phyloP scores from a whole-genome alignment of 2,888 invertebrate genomes.

The Cataglyphis cursor region DNA sequence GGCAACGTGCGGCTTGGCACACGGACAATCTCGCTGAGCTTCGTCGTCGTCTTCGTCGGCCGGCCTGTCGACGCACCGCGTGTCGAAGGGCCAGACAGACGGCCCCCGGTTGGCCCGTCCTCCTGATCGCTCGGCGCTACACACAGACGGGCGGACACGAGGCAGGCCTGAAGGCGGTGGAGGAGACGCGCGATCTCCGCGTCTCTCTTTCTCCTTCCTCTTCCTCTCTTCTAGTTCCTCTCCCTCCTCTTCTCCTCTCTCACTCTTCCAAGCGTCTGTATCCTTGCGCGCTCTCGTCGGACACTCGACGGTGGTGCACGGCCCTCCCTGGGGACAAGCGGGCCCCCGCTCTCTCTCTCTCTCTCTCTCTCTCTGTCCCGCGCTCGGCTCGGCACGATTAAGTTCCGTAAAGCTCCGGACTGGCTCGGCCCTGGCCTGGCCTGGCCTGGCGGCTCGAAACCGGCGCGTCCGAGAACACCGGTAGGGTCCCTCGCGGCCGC shows the following conservation, averaged over 20 bases:
- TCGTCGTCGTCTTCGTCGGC: slow-evolving; percentile 55
- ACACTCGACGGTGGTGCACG: slow-evolving; percentile 41
- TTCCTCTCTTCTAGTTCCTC: slow-evolving; percentile 27
- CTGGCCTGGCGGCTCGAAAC: slow-evolving; percentile 36
- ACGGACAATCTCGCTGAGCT: slow-evolving; percentile 57
- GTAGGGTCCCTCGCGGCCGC: slow-evolving; percentile 68
- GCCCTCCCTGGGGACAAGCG: slow-evolving; percentile 36
- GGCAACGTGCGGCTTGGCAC: slow-evolving; percentile 44
- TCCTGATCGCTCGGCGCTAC: slow-evolving; percentile 71
- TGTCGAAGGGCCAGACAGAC: slow-evolving; percentile 77
- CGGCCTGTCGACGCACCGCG: slow-evolving; percentile 74
- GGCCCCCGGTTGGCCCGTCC: slow-evolving; percentile 74
- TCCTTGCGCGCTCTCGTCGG: slow-evolving; percentile 76
- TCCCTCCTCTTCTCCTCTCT: slow-evolving; percentile 28
- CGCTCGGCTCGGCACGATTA: not conserved
- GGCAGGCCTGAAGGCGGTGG: slow-evolving; percentile 63
- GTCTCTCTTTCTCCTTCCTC: slow-evolving; percentile 13
- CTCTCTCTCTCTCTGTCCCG: too few relatives aligned
- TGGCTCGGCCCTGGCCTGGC: not conserved
- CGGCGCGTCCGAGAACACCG: slow-evolving; percentile 67
- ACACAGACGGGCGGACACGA: slow-evolving; percentile 64
- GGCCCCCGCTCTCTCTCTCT: slow-evolving; percentile 8
- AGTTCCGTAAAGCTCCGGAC: slow-evolving; percentile 44
- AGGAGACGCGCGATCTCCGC: slow-evolving; percentile 59
- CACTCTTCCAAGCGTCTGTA: slow-evolving; percentile 60